Conservation (phyloP, 2,113 vertebrate species). For the Bucco capensis region DNA sequence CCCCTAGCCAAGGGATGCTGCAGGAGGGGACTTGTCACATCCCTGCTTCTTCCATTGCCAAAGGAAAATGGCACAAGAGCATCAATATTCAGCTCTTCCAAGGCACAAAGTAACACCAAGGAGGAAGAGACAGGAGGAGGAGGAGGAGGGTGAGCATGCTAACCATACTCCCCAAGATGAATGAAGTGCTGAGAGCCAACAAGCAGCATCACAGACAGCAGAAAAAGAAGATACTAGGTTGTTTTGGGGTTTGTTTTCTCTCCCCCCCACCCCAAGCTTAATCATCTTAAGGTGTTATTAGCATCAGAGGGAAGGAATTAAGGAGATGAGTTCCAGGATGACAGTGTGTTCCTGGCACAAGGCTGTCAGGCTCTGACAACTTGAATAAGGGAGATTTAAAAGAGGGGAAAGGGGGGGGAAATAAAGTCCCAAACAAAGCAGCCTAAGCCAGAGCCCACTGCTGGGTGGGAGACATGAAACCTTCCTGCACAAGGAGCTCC, state of each 20-base stretch:
- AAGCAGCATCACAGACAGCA: neutral
- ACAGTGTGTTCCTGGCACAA: conserved; percentile 18
- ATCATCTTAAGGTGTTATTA: conserved; percentile 56
- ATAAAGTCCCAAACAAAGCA: neutral
- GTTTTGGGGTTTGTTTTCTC: fast-evolving
- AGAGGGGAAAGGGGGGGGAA: neutral
- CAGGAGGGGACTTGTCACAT: fast-evolving
- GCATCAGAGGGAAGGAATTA: conserved; percentile 48
- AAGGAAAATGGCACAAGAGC: neutral
- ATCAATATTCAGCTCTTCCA: neutral
- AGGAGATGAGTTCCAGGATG: conserved; percentile 19
- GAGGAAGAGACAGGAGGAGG: neutral
- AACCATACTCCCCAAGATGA: neutral
- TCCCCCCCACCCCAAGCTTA: neutral
- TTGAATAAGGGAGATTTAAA: neutral
- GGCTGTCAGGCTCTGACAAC: conserved; percentile 17
- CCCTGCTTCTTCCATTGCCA: neutral
- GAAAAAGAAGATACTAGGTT: neutral
- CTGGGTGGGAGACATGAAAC: neutral
- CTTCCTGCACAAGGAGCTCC: neutral
- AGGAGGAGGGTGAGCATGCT: neutral
- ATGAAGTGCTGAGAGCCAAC: neutral
- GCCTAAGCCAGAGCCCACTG: neutral
- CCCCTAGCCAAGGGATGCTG: neutral
- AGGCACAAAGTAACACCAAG: neutral